phyloP scores from a whole-genome alignment of 1,140 invertebrate genomes.

The Pogonomyrmex californicus region DNA sequence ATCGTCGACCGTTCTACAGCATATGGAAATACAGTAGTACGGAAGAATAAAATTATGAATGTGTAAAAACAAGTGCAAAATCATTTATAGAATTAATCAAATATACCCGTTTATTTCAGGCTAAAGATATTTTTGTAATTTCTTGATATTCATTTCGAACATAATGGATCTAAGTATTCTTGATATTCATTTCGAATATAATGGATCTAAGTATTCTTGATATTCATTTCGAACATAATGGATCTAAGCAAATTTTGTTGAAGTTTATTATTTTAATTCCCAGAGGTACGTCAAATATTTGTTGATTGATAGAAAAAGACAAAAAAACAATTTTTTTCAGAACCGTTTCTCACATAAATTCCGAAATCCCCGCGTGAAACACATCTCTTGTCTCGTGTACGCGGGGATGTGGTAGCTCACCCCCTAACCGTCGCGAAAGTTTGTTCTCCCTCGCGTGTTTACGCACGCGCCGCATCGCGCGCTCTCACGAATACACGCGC shows the following conservation, averaged over 20 bases:
- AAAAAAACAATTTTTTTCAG: neutral
- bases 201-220: neutral
- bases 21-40: neutral
- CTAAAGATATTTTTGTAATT: neutral
- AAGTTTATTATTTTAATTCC: neutral
- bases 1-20: constrained; percentile 23
- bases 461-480: constrained; percentile 70
- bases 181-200: neutral
- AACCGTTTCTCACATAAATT: neutral
- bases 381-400: constrained; percentile 15
- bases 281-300: constrained; percentile 12
- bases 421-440: constrained; percentile 67
- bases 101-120: neutral
- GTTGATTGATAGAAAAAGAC: neutral
- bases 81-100: neutral
- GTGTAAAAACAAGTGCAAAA: neutral
- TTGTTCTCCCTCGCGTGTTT: constrained; percentile 68
- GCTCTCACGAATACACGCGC: neutral
- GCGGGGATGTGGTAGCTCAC: constrained; percentile 58
- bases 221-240: neutral
- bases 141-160: neutral
- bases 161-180: too few relatives aligned
- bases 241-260: neutral
- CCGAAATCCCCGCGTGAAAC: neutral
- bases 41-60: neutral